Conservation (phyloP, 2,113 vertebrate species). For the Arothron firmamentum region DNA sequence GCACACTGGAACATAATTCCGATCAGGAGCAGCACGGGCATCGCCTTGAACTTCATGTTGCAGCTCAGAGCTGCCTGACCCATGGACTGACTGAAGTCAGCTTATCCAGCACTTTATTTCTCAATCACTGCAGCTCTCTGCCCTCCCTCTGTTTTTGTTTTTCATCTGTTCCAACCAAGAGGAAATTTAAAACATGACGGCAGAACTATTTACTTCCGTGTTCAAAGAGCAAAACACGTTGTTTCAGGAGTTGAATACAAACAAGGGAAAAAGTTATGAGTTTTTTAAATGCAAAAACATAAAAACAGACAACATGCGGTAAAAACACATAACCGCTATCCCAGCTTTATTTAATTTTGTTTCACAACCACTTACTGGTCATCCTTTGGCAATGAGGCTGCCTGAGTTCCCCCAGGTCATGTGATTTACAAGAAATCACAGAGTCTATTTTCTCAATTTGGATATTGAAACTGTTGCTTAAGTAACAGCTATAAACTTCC, state of each 20-base stretch:
- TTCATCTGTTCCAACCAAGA: background rate
- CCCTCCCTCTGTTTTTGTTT: constrained; percentile 25
- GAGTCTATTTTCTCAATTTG: background rate
- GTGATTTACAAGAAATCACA: constrained; percentile 68
- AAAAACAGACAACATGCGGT: too few relatives aligned
- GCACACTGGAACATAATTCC: constrained; percentile 6
- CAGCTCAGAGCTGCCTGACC: constrained; percentile 12
- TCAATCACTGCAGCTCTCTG: constrained; percentile 22
- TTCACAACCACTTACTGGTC: constrained; percentile 40
- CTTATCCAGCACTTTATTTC: constrained; percentile 38
- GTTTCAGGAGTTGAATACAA: too few relatives aligned
- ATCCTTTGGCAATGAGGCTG: constrained; percentile 4
- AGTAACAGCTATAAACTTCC: too few relatives aligned
- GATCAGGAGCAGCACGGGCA: constrained; percentile 34
- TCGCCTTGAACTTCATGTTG: constrained; percentile 37
- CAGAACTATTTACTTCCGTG: background rate
- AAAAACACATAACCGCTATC: too few relatives aligned
- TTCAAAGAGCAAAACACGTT: too few relatives aligned
- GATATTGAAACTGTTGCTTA: background rate
- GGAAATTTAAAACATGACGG: background rate
- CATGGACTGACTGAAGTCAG: constrained; percentile 1
- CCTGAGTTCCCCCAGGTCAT: constrained; percentile 54
- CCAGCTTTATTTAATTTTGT: constrained; percentile 21
- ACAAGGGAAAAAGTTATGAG: too few relatives aligned
- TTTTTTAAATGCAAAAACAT: too few relatives aligned